Evolutionary conservation across 2,113 vertebrate genomes (phyloP).

Genomic region (Heterocephalus glaber): DNA sequence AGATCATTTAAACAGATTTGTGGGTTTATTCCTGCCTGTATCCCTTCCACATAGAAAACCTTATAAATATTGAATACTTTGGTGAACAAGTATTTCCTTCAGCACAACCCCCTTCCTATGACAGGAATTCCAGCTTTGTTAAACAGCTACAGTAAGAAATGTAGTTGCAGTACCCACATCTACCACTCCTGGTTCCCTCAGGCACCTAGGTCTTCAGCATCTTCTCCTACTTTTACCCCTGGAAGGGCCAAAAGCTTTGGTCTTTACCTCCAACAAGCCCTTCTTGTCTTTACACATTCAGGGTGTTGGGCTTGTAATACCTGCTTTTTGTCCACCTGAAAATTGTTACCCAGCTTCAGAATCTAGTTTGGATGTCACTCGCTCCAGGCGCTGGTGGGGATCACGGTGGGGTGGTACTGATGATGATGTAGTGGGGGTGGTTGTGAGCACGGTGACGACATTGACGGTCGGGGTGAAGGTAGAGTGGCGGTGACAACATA

Average conservation of each 20-base stretch:
- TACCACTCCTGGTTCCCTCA: background rate
- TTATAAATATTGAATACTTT: background rate
- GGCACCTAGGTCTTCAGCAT: background rate
- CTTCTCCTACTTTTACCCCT: background rate
- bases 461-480: fast-evolving
- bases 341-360: background rate
- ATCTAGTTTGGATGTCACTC: background rate
- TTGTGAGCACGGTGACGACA: background rate
- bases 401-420: background rate
- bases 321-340: background rate
- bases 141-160: background rate
- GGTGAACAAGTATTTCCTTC: background rate
- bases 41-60: background rate
- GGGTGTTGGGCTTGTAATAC: too few species aligned
- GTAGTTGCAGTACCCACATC: background rate
- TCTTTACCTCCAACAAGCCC: background rate
- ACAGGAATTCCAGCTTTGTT: background rate
- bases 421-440: background rate
- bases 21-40: background rate
- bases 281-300: background rate
- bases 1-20: background rate
- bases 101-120: background rate
- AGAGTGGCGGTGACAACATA: fast-evolving
- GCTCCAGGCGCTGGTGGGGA: background rate
- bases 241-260: background rate